These are phyloP conservation scores for Pantherophis alleghaniensis DNA, from an alignment of 2,797 vertebrate species.

Conservation along the genomic window DNA sequence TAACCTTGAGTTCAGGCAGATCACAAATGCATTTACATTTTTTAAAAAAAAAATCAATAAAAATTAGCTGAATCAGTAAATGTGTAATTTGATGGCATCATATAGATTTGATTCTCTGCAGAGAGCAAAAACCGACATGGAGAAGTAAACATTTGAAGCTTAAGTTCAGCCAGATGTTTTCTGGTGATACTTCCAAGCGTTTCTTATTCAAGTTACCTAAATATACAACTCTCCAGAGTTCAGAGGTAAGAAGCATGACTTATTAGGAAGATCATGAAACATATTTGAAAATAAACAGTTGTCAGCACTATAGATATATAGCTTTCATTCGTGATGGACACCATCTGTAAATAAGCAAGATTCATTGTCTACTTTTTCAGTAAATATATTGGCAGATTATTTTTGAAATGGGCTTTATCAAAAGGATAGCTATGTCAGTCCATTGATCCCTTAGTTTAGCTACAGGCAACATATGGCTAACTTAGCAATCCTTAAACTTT, in stretches of 20 bases:
- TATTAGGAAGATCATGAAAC: neutral
- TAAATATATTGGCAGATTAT: neutral
- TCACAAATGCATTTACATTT: neutral
- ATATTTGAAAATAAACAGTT: neutral
- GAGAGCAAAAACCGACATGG: neutral
- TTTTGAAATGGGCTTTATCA: neutral
- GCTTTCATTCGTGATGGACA: neutral
- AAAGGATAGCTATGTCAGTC: neutral
- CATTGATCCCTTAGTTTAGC: neutral
- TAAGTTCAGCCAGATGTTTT: neutral
- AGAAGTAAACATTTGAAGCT: neutral
- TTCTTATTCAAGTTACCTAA: neutral
- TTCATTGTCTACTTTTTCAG: slow-evolving; percentile 10
- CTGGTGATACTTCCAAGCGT: neutral
- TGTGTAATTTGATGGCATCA: neutral
- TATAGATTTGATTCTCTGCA: neutral
- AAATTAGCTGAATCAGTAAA: neutral
- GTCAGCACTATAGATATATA: neutral
- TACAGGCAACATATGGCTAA: neutral
- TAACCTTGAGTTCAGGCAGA: neutral
- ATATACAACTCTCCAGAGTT: neutral
- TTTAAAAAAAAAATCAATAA: neutral
- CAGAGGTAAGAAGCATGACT: neutral
- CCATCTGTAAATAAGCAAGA: slow-evolving; percentile 2
- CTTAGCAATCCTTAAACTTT: neutral